Conservation (phyloP, 2,113 vertebrate genomes). For the Pristiophorus japonicus region DNA sequence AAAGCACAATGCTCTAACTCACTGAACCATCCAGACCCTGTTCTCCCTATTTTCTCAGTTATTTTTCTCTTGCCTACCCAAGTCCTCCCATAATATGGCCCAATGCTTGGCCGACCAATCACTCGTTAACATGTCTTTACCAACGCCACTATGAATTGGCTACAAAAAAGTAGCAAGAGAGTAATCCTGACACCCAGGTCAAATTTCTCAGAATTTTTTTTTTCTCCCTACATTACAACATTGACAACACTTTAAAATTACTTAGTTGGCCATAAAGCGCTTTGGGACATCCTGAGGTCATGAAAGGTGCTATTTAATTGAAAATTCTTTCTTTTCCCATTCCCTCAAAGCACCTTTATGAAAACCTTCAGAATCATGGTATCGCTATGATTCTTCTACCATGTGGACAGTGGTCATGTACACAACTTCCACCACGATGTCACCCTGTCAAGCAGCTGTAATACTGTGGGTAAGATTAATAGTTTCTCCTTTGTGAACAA, state of each 20-base stretch:
- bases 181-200: neutral
- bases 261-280: neutral
- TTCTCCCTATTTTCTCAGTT: neutral
- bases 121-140: neutral
- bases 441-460: neutral
- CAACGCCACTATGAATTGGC: neutral
- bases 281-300: neutral
- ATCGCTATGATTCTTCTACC: neutral
- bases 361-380: neutral
- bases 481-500: neutral
- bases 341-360: neutral
- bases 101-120: neutral
- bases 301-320: neutral
- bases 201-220: neutral
- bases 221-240: neutral
- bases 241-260: neutral
- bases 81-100: neutral
- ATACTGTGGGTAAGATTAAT: neutral
- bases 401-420: neutral
- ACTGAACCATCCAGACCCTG: neutral
- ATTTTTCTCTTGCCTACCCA: neutral
- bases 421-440: neutral
- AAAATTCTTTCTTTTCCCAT: neutral
- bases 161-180: neutral
- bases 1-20: neutral